Evolutionary conservation across 1,140 invertebrate species (phyloP).

Genomic region (Dendrolimus kikuchii): DNA sequence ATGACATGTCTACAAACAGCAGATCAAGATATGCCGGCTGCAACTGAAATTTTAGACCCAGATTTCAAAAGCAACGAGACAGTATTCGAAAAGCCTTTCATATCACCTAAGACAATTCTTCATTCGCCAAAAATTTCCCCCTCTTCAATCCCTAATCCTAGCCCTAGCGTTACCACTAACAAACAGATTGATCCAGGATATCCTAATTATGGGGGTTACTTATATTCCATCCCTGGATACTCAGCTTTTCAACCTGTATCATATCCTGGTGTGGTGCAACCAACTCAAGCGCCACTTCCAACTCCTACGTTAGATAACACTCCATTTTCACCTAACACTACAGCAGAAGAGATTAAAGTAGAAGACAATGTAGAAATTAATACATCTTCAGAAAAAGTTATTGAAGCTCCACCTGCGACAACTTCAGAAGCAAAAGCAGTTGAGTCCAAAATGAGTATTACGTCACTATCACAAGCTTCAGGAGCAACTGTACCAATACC

Average conservation of each 20-base stretch:
- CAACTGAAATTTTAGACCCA: conserved; percentile 33
- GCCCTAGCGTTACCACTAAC: conserved; percentile 51
- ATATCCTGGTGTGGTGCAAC: conserved; percentile 36
- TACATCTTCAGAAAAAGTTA: conserved; percentile 51
- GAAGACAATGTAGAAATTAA: conserved; percentile 25
- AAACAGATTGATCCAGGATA: conserved; percentile 46
- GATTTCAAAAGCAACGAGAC: conserved; percentile 33
- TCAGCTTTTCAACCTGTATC: conserved; percentile 61
- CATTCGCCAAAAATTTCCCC: conserved; percentile 62
- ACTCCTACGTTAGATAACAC: conserved; percentile 12
- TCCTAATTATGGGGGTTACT: conserved; percentile 50
- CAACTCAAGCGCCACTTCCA: conserved; percentile 16
- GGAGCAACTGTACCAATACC: conserved; percentile 4
- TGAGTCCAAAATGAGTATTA: conserved; percentile 40
- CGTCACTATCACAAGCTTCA: conserved; percentile 28
- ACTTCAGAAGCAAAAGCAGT: conserved; percentile 19
- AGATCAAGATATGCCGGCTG: conserved; percentile 10
- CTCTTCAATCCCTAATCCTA: conserved; percentile 63
- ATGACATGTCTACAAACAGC: no score
- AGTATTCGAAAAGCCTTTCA: conserved; percentile 41
- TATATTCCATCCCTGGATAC: conserved; percentile 59
- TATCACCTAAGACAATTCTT: conserved; percentile 39
- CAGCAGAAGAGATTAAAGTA: conserved; percentile 10
- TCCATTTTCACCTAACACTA: conserved; percentile 11
- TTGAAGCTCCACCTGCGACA: conserved; percentile 35